Percentiles rank a stretch among this genome's conserved stretches.
These are phyloP conservation scores for Dicycla oo DNA, from an alignment of 2,888 invertebrate genomes.

Conservation along the genomic window DNA sequence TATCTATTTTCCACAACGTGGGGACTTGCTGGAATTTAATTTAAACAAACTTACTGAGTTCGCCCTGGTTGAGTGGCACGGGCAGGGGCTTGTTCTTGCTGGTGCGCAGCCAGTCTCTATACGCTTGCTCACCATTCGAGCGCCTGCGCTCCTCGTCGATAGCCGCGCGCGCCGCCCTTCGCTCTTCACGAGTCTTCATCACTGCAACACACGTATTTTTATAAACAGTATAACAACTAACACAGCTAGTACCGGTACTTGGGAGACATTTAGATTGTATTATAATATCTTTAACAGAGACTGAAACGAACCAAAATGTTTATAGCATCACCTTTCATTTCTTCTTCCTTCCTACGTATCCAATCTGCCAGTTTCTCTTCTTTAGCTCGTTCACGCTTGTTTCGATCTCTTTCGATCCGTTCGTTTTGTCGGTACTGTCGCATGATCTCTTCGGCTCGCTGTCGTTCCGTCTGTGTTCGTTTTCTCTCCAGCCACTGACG, in stretches of 20 bases:
- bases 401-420: conserved; percentile 80
- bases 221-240: neutral
- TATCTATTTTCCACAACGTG: neutral
- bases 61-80: conserved; percentile 91
- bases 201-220: conserved; percentile 60
- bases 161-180: conserved; percentile 83
- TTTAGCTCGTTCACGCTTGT: conserved; percentile 80
- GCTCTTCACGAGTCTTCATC: conserved; percentile 87
- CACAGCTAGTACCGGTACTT: neutral
- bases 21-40: neutral
- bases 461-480: conserved; percentile 79
- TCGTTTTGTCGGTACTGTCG: conserved; percentile 78
- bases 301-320: neutral
- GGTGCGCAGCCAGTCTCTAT: conserved; percentile 91
- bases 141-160: conserved; percentile 89
- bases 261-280: neutral
- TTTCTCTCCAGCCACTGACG: conserved; percentile 90
- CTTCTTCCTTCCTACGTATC: conserved; percentile 91
- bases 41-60: conserved; percentile 86
- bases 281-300: neutral
- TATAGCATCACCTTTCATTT: conserved; percentile 87
- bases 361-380: conserved; percentile 89
- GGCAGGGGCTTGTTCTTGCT: conserved; percentile 92
- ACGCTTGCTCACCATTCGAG: conserved; percentile 90
- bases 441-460: conserved; percentile 84